Base-by-base conservation (phyloP, 2,113 vertebrate genomes). In the Sander lucioperca region DNA sequence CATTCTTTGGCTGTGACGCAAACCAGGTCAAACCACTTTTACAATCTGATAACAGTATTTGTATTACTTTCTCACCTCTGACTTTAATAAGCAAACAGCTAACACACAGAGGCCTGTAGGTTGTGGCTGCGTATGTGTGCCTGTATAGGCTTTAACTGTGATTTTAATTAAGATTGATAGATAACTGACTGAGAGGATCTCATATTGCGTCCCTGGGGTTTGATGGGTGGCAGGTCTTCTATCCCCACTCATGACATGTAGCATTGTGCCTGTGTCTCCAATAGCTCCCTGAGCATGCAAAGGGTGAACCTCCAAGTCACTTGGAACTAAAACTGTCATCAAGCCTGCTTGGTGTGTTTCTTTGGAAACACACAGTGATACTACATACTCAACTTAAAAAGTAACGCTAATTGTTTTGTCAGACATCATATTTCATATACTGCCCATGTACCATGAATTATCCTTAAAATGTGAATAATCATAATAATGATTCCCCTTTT, bases 141-240 rank as follows among this genome's bases (percentile, higher is more conserved):
- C 14, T 23, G 45, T 53, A 21, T 25, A 39, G 23, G 23, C 36
- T 79, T 62, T 25, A 79, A 43, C 69, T 84, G 59, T 79, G 43
- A 85, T 45, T 84, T 83, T 59, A 77, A 91, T 89, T 77, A 79
- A 76, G 80, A 87, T 51, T 74, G 76, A 89, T 54, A 83, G 84
- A 83, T 77, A 80, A 72, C 68, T 23, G 70, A 73, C 18, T 73
- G 67, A 43, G 25, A 67, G 15, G 64, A 43, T 83, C 64, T 92
- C 61, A 50, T 68, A 61, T 89, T 86, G 69, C 74, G 0, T 82
- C 88, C 69, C 82, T 23, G 47, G 68, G 85, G 71, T 76, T 54
- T 76, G 33, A 14, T 48, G 21, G 78, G 73, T 86, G 65, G 80
- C 78, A 82, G 66, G 66, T 89, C 61, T 82, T 21, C 15, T 62